A percentile compares a stretch with the other conserved stretches of the same genome.
Conservation (phyloP, 2,797 vertebrate species). For the Alca torda region DNA sequence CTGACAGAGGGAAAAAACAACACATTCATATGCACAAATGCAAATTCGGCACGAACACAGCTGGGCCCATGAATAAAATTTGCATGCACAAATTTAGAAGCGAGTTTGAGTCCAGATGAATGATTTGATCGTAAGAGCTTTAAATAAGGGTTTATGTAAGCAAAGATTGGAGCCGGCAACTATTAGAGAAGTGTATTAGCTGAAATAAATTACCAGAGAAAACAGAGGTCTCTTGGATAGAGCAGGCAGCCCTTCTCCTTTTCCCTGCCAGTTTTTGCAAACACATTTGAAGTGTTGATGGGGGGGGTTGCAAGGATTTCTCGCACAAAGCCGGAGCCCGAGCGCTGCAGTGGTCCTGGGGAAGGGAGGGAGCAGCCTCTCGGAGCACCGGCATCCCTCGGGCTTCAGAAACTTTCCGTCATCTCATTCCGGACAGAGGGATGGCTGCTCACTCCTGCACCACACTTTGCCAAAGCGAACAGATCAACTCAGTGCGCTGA, state of each 20-base stretch:
- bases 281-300: not conserved
- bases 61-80: conserved; percentile 74
- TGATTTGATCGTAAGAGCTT: conserved; percentile 71
- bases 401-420: not conserved
- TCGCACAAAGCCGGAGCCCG: not conserved
- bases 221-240: conserved; percentile 45
- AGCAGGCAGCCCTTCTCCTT: conserved; percentile 2
- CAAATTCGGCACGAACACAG: conserved; percentile 71
- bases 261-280: not conserved
- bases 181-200: conserved; percentile 64
- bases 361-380: not conserved
- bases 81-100: conserved; percentile 72
- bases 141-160: conserved; percentile 72
- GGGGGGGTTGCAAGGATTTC: not conserved
- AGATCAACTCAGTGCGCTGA: not conserved
- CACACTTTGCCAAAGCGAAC: not conserved
- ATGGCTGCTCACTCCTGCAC: not conserved
- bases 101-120: conserved; percentile 69
- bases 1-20: conserved; percentile 70
- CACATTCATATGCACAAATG: conserved; percentile 72
- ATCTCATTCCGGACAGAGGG: not conserved
- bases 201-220: conserved; percentile 68
- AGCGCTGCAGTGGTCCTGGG: not conserved
- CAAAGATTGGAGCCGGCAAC: conserved; percentile 62
- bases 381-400: accelerated